These are phyloP conservation scores for Otolemur garnettii DNA, from an alignment of 2,113 vertebrate species.

Conservation along the genomic window DNA sequence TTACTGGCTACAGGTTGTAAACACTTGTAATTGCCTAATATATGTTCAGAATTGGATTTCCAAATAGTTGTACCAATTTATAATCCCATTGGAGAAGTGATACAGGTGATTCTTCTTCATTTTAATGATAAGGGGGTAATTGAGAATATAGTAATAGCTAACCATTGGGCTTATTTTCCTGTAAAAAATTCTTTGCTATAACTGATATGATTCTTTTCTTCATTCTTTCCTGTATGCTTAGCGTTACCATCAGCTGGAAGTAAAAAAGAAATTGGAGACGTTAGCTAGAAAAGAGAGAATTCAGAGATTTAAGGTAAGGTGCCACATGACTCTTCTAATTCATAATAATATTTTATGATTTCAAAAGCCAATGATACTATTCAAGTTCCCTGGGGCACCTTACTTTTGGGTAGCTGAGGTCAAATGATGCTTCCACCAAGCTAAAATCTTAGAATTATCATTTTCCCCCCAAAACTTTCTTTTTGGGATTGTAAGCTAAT, in stretches of 20 bases:
- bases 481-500: no score
- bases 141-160: not conserved
- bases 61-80: slow-evolving; percentile 56
- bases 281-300: slow-evolving; percentile 87
- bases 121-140: slow-evolving; percentile 44
- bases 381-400: not conserved
- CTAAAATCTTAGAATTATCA: not conserved
- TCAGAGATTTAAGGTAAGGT: slow-evolving; percentile 91
- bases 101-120: slow-evolving; percentile 44
- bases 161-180: slow-evolving; percentile 44
- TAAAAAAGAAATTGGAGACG: slow-evolving; percentile 90
- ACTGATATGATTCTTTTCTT: slow-evolving; percentile 56
- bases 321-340: not conserved
- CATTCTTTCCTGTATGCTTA: slow-evolving; percentile 75
- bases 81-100: slow-evolving; percentile 47
- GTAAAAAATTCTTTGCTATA: not conserved
- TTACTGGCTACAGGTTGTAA: slow-evolving; percentile 6
- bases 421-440: not conserved
- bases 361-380: not conserved
- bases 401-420: not conserved
- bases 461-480: no score
- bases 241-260: slow-evolving; percentile 91
- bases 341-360: slow-evolving; percentile 11
- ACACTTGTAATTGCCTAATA: slow-evolving; percentile 35
- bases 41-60: slow-evolving; percentile 53